phyloP scores from a whole-genome alignment of 2,113 vertebrate species.

The Rattus norvegicus region DNA sequence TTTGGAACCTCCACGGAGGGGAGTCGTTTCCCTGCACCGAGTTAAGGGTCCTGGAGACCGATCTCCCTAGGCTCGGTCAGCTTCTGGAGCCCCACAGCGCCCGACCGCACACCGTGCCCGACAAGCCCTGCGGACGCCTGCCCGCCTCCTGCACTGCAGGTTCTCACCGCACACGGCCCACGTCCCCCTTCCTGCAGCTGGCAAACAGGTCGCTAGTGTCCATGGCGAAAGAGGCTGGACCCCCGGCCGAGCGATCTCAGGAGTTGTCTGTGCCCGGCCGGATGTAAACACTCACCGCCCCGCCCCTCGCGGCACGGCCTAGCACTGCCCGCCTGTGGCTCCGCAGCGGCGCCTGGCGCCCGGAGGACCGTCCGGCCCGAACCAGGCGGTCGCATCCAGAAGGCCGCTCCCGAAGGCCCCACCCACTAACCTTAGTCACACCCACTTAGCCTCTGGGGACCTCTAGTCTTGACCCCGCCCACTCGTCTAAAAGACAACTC shows the following conservation, averaged over 20 bases:
- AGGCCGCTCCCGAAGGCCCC: neutral
- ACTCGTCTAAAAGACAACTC: neutral
- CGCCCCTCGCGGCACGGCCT: neutral
- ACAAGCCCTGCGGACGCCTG: neutral
- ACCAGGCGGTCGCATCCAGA: neutral
- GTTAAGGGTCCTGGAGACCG: neutral
- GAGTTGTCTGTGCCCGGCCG: neutral
- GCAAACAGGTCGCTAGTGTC: slow-evolving; percentile 95
- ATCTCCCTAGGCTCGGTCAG: neutral
- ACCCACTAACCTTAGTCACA: neutral
- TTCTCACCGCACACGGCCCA: slow-evolving; percentile 95
- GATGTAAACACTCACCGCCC: slow-evolving; percentile 20
- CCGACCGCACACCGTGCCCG: neutral
- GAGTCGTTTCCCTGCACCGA: neutral
- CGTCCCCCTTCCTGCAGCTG: slow-evolving; percentile 97
- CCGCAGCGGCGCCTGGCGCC: slow-evolving; percentile 56
- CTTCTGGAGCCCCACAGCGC: neutral
- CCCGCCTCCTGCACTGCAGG: neutral
- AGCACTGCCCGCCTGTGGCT: neutral
- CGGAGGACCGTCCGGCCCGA: neutral
- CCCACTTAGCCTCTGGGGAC: neutral
- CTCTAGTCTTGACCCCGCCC: neutral
- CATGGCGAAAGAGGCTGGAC: slow-evolving; percentile 88
- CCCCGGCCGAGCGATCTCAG: neutral
- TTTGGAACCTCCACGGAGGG: neutral